Evolutionary conservation across 2,888 invertebrate species (phyloP).

Genomic region (Drosophila differens): DNA sequence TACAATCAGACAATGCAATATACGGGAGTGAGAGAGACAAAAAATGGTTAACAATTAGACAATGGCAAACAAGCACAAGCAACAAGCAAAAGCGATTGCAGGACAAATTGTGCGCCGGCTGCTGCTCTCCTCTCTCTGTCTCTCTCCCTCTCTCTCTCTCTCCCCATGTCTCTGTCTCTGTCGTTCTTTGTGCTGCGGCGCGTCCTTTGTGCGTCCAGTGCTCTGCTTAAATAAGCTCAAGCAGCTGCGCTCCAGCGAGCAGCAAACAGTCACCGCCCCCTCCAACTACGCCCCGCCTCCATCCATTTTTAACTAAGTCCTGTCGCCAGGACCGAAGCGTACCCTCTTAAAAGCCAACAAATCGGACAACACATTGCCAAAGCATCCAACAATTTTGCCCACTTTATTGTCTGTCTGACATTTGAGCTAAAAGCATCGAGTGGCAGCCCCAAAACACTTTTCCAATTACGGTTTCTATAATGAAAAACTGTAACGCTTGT

Average conservation of each 20-base stretch:
- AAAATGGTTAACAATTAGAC: constrained; percentile 77
- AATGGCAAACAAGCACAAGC: constrained; percentile 69
- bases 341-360: constrained; percentile 69
- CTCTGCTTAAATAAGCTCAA: constrained; percentile 68
- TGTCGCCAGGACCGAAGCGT: neutral
- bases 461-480: constrained; percentile 79
- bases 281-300: neutral
- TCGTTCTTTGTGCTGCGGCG: constrained; percentile 38
- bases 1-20: constrained; percentile 66
- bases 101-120: constrained; percentile 75
- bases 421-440: constrained; percentile 81
- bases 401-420: constrained; percentile 71
- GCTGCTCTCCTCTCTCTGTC: constrained; percentile 16
- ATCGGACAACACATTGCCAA: constrained; percentile 72
- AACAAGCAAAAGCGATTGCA: constrained; percentile 78
- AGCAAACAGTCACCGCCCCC: constrained; percentile 10
- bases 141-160: constrained; percentile 14
- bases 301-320: constrained; percentile 9
- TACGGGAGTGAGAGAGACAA: constrained; percentile 32
- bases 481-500: constrained; percentile 72
- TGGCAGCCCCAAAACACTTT: constrained; percentile 78
- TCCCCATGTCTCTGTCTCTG: constrained; percentile 8
- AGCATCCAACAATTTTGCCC: constrained; percentile 31
- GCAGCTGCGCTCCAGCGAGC: constrained; percentile 59
- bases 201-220: constrained; percentile 29